phyloP scores from a whole-genome alignment of 2,888 invertebrate genomes.

The Altica lythri region DNA sequence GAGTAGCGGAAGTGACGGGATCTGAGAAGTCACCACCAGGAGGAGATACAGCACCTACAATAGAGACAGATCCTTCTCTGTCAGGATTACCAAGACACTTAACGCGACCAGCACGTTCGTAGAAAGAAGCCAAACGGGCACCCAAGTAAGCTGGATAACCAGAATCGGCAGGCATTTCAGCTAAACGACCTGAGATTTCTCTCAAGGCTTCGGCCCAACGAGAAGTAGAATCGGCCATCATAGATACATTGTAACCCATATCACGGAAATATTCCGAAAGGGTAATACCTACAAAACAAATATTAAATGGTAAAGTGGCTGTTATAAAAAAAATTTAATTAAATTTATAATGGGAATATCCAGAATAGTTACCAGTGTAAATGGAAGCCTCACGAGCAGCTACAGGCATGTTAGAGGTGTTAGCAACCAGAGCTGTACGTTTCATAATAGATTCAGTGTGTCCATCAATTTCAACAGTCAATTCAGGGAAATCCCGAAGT shows the following conservation, averaged over 20 bases:
- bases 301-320: no score
- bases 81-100: slow-evolving; percentile 98
- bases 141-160: slow-evolving; percentile 99
- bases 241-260: slow-evolving; percentile 99
- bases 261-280: slow-evolving; percentile 99
- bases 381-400: slow-evolving; percentile 99
- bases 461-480: slow-evolving; percentile 96
- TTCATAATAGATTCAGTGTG: slow-evolving; percentile 99
- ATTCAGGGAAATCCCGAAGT: slow-evolving; percentile 97
- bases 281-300: no score
- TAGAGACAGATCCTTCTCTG: slow-evolving; percentile 97
- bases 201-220: slow-evolving; percentile 99
- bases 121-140: slow-evolving; percentile 97
- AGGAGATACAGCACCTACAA: slow-evolving; percentile 99
- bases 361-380: no score
- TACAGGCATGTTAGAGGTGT: slow-evolving; percentile 99
- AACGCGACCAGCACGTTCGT: slow-evolving; percentile 98
- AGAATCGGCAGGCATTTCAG: slow-evolving; percentile 99
- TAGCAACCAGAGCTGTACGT: slow-evolving; percentile 97
- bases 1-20: slow-evolving; percentile 98
- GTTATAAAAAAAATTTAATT: no score
- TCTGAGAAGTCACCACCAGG: slow-evolving; percentile 99
- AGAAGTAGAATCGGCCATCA: slow-evolving; percentile 99
- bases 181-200: slow-evolving; percentile 97
- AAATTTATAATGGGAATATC: no score